Evolutionary conservation across 2,113 vertebrate genomes (phyloP).

Genomic region (Chlamydotis undulata): DNA sequence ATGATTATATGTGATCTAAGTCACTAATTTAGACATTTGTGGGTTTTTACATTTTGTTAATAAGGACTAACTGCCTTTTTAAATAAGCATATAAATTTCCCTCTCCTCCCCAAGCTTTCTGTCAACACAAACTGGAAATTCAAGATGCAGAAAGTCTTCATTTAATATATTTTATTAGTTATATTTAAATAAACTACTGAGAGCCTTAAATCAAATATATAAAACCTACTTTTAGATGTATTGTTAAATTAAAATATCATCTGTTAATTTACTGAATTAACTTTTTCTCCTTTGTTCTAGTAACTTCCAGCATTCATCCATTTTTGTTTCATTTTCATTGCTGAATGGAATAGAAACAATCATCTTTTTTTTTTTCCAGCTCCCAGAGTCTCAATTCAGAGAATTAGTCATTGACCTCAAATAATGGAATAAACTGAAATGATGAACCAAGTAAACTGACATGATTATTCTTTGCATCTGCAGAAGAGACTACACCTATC

Average conservation of each 20-base stretch:
- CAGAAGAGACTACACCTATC: neutral
- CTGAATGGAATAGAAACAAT: neutral
- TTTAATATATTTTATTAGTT: neutral
- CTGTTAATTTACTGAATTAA: neutral
- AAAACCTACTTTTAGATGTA: neutral
- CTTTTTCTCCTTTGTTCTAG: neutral
- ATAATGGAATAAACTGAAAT: neutral
- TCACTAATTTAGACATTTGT: neutral
- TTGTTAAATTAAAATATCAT: neutral
- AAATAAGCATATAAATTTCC: neutral
- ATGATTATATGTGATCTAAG: neutral
- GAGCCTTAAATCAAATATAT: neutral
- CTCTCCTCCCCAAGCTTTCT: neutral
- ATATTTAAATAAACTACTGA: neutral
- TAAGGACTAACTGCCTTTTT: neutral
- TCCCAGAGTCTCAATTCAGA: neutral
- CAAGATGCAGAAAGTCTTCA: neutral
- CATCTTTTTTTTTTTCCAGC: neutral
- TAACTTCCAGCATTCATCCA: neutral
- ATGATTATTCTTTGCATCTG: neutral
- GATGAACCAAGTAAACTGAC: neutral
- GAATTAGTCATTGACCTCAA: conserved; percentile 32
- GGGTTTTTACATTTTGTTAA: neutral
- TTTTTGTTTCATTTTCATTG: conserved; percentile 8
- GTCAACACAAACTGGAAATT: neutral